These are phyloP conservation scores for Lobophora halterata DNA, from an alignment of 2,888 invertebrate species.

Conservation along the genomic window DNA sequence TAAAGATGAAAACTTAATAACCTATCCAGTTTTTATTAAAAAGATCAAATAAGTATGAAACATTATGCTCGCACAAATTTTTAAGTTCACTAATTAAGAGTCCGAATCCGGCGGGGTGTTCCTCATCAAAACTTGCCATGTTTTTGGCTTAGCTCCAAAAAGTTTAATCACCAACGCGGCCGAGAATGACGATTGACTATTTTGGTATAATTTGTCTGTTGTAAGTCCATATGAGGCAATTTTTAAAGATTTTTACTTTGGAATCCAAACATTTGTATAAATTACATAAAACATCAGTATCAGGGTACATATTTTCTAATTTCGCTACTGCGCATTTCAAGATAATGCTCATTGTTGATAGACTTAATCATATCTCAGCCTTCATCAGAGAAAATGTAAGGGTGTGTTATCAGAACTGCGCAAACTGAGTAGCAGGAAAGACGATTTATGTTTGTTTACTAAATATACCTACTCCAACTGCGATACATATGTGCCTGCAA, in stretches of 20 bases:
- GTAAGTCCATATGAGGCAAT: no score
- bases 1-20: no score
- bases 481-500: slow-evolving; percentile 52
- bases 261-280: no score
- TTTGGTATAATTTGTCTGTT: no score
- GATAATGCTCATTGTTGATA: slow-evolving; percentile 43
- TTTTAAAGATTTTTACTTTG: no score
- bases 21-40: no score
- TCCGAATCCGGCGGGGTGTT: slow-evolving; percentile 36
- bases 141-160: slow-evolving; percentile 55
- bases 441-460: slow-evolving; percentile 46
- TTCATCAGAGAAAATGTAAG: slow-evolving; percentile 41
- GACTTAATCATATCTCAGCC: slow-evolving; percentile 42
- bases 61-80: slow-evolving; percentile 32
- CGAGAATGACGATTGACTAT: slow-evolving; percentile 28
- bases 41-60: no score
- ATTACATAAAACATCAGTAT: slow-evolving; percentile 15
- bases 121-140: slow-evolving; percentile 50
- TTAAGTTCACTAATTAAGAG: slow-evolving; percentile 44
- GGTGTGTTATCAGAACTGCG: slow-evolving; percentile 37
- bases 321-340: slow-evolving; percentile 43
- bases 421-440: slow-evolving; percentile 34
- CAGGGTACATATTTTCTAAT: slow-evolving; percentile 20
- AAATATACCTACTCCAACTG: slow-evolving; percentile 59
- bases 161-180: slow-evolving; percentile 40